Evolutionary conservation across 2,113 vertebrate species (phyloP).

Genomic region (Melanocharis versteri): DNA sequence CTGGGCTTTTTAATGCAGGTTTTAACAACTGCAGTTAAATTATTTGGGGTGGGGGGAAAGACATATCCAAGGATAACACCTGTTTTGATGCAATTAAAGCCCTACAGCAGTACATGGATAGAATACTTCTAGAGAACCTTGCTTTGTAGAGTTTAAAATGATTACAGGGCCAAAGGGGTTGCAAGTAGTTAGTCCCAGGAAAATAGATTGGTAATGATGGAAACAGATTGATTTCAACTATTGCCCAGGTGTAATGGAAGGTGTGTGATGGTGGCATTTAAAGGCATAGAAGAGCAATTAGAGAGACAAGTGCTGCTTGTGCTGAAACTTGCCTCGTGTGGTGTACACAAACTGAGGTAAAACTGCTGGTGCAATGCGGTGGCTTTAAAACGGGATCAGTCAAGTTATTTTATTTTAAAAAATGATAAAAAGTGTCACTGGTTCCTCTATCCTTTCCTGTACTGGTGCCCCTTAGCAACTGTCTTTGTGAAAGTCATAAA

Average conservation of each 20-base stretch:
- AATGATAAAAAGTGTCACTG: background rate
- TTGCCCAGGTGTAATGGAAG: background rate
- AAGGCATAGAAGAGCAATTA: background rate
- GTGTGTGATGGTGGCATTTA: background rate
- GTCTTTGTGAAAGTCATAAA: constrained; percentile 2
- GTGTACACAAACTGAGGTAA: background rate
- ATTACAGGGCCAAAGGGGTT: background rate
- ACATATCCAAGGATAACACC: constrained; percentile 13
- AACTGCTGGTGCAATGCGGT: background rate
- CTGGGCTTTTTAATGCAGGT: constrained; percentile 10
- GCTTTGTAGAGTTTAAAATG: background rate
- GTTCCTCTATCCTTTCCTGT: background rate
- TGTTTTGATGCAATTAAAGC: constrained; percentile 39
- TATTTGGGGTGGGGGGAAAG: constrained; percentile 3
- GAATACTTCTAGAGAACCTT: background rate
- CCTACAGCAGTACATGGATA: background rate
- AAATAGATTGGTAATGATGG: background rate
- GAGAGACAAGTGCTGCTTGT: background rate
- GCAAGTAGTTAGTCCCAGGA: background rate
- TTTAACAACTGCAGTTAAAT: constrained; percentile 48
- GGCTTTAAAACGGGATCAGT: background rate
- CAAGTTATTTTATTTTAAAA: background rate
- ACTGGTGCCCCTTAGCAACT: background rate
- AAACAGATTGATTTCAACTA: background rate
- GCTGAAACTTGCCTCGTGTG: background rate